These are phyloP conservation scores for Magallana gigas DNA, from an alignment of 1,140 invertebrate species.

Conservation along the genomic window DNA sequence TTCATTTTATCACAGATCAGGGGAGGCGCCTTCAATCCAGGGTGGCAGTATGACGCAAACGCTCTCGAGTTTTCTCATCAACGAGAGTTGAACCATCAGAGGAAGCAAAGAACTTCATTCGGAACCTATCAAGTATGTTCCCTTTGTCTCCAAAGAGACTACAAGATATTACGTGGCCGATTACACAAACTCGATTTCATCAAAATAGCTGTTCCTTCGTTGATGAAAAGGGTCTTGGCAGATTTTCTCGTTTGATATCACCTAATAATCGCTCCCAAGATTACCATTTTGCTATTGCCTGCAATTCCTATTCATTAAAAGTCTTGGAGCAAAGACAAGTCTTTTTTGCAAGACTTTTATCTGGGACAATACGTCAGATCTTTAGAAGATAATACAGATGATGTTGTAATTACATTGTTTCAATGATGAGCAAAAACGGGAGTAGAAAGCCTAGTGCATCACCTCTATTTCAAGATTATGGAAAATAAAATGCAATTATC, in stretches of 20 bases:
- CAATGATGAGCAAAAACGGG: background rate
- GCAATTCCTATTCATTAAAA: slow-evolving; percentile 22
- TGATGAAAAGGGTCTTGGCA: slow-evolving; percentile 19
- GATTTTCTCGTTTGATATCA: slow-evolving; percentile 30
- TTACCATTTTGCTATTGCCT: background rate
- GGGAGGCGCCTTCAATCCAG: slow-evolving; percentile 72
- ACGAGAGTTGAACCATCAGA: slow-evolving; percentile 60
- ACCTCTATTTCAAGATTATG: too few relatives aligned
- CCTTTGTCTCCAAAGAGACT: slow-evolving; percentile 12
- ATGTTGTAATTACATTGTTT: slow-evolving; percentile 26
- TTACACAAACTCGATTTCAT: slow-evolving; percentile 31
- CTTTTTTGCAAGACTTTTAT: slow-evolving; percentile 9
- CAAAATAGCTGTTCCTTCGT: background rate
- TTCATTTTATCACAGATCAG: slow-evolving; percentile 66
- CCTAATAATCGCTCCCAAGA: slow-evolving; percentile 18
- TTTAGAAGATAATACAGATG: slow-evolving; percentile 8
- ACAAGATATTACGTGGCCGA: slow-evolving; percentile 17
- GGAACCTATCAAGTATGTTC: slow-evolving; percentile 71
- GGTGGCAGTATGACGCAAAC: slow-evolving; percentile 73
- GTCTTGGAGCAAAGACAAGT: slow-evolving; percentile 35
- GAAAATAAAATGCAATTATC: too few relatives aligned
- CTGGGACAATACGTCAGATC: background rate
- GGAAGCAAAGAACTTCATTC: slow-evolving; percentile 66
- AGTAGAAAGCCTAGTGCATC: too few relatives aligned
- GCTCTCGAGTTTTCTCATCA: slow-evolving; percentile 71